These are phyloP conservation scores for Anser cygnoides DNA, from an alignment of 2,113 vertebrate species.

Conservation along the genomic window DNA sequence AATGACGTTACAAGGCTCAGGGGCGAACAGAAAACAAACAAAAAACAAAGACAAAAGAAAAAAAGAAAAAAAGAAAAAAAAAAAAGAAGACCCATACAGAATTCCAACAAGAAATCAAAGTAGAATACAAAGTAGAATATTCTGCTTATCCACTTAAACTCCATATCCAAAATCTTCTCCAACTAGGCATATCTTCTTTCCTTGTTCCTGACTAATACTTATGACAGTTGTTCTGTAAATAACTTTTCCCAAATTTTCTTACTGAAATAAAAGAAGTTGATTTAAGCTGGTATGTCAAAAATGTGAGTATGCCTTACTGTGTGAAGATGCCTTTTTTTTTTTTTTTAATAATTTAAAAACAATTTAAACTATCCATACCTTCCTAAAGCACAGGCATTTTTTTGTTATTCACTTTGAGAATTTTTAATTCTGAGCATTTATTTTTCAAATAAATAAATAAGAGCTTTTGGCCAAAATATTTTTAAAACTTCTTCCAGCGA, in stretches of 20 bases:
- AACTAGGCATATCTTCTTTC: background rate
- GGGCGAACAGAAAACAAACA: background rate
- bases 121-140: background rate
- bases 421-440: conserved; percentile 43
- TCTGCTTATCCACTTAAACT: background rate
- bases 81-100: background rate
- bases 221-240: background rate
- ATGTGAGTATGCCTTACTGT: background rate
- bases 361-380: background rate
- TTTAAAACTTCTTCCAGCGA: conserved; percentile 14
- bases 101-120: background rate
- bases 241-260: background rate
- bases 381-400: background rate
- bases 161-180: background rate
- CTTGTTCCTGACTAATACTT: background rate
- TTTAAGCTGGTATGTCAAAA: background rate
- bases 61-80: background rate
- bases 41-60: background rate
- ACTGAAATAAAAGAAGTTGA: background rate
- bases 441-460: conserved; percentile 50
- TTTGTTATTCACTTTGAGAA: background rate
- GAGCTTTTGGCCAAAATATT: conserved; percentile 9
- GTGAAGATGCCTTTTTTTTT: background rate
- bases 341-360: background rate
- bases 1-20: background rate